phyloP scores from a whole-genome alignment of 2,888 invertebrate genomes.

The Campaea margaritaria region DNA sequence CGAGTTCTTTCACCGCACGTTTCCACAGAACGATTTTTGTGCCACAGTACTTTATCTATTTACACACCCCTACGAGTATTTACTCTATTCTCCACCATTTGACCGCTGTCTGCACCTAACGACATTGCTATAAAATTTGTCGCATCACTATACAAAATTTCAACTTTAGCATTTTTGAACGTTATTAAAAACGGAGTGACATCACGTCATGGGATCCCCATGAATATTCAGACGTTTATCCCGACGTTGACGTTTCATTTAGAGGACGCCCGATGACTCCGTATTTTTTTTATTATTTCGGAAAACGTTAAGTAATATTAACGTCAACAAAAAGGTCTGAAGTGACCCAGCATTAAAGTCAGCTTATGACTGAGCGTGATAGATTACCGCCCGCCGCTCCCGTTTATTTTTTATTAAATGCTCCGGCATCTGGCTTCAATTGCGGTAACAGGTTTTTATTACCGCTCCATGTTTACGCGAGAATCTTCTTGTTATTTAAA shows the following conservation, averaged over 20 bases:
- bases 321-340: conserved; percentile 81
- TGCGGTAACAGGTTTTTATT: conserved; percentile 75
- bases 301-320: conserved; percentile 76
- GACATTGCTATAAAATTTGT: conserved; percentile 27
- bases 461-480: conserved; percentile 56
- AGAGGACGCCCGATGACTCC: conserved; percentile 70
- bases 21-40: conserved; percentile 35
- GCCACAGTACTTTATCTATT: conserved; percentile 32
- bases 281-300: conserved; percentile 65
- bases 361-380: conserved; percentile 82
- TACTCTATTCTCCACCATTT: conserved; percentile 14
- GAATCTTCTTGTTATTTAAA: conserved; percentile 49
- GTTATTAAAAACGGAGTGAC: conserved; percentile 49
- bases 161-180: conserved; percentile 53
- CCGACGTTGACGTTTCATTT: conserved; percentile 72
- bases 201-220: conserved; percentile 48
- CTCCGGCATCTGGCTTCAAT: conserved; percentile 75
- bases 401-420: conserved; percentile 82
- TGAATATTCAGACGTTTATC: conserved; percentile 70
- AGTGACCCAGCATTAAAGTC: conserved; percentile 84
- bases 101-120: conserved; percentile 34
- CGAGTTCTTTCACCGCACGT: conserved; percentile 43
- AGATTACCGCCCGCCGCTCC: conserved; percentile 72
- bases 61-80: conserved; percentile 18
- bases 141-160: conserved; percentile 47